These are phyloP conservation scores for Lonchura striata DNA, from an alignment of 2,113 vertebrate species.

Conservation along the genomic window DNA sequence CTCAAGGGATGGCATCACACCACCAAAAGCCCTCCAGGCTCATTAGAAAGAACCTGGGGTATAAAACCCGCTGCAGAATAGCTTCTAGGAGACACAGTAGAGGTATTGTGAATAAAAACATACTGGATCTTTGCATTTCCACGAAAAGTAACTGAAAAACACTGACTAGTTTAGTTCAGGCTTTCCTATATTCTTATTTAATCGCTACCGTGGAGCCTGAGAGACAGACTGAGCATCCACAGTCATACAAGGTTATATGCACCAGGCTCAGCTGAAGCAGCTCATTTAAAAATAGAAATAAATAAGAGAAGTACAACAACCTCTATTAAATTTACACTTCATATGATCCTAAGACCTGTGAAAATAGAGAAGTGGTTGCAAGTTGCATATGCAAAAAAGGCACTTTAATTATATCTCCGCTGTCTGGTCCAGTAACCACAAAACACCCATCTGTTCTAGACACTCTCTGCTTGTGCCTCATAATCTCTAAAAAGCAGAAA, in stretches of 20 bases:
- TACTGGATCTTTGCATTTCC: not conserved
- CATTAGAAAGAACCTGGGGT: not conserved
- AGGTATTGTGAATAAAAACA: not conserved
- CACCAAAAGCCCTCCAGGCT: not conserved
- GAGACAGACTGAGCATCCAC: not conserved
- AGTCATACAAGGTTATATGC: not conserved
- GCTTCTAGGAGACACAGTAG: not conserved
- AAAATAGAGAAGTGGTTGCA: not conserved
- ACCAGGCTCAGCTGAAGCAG: not conserved
- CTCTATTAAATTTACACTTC: not conserved
- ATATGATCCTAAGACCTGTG: not conserved
- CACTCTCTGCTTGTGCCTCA: not conserved
- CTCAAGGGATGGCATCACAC: not conserved
- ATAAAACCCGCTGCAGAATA: not conserved
- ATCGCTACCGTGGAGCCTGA: not conserved
- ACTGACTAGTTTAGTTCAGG: not conserved
- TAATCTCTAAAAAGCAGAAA: not conserved
- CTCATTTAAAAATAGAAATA: not conserved
- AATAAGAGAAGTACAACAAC: not conserved
- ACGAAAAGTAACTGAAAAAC: not conserved
- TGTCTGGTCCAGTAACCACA: constrained; percentile 1
- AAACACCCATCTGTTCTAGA: not conserved
- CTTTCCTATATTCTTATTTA: not conserved
- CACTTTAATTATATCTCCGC: not conserved
- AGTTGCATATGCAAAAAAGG: constrained; percentile 5